Evolutionary conservation across 2,888 invertebrate species (phyloP).

Genomic region (Coecobrya sp.): DNA sequence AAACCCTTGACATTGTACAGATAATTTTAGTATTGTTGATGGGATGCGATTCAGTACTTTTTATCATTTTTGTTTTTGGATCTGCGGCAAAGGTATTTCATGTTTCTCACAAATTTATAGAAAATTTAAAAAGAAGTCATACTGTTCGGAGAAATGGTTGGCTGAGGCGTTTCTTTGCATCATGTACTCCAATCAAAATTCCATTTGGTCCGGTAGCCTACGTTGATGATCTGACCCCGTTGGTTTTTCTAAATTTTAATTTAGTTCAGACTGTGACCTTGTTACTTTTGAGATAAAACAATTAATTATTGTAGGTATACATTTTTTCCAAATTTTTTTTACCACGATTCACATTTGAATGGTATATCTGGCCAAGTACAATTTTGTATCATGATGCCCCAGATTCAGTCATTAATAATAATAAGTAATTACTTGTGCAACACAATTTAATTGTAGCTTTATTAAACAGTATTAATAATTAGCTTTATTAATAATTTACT

Average conservation of each 20-base stretch:
- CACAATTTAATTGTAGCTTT: too few species aligned
- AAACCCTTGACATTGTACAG: constrained; percentile 7
- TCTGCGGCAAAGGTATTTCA: constrained; percentile 14
- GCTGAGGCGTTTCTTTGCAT: background rate
- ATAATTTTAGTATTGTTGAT: background rate
- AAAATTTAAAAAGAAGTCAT: background rate
- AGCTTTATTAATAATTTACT: too few species aligned
- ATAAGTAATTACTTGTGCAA: too few species aligned
- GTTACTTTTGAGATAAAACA: background rate
- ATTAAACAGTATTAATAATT: too few species aligned
- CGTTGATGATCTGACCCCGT: constrained; percentile 16
- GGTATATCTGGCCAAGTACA: too few species aligned
- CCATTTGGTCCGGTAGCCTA: background rate
- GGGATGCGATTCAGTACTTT: constrained; percentile 1
- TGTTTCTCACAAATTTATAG: background rate
- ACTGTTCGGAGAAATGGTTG: background rate
- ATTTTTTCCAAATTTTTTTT: too few species aligned
- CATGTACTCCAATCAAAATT: constrained; percentile 19
- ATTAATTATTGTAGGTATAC: background rate
- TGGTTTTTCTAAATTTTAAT: constrained; percentile 54
- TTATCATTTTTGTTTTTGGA: constrained; percentile 40
- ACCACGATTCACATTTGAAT: too few species aligned
- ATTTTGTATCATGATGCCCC: too few species aligned
- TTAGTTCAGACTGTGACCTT: constrained; percentile 32
- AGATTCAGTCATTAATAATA: too few species aligned